Percentiles rank a stretch among this genome's conserved stretches.
phyloP scores from a whole-genome alignment of 2,113 vertebrate genomes.

The Penelope pileata region DNA sequence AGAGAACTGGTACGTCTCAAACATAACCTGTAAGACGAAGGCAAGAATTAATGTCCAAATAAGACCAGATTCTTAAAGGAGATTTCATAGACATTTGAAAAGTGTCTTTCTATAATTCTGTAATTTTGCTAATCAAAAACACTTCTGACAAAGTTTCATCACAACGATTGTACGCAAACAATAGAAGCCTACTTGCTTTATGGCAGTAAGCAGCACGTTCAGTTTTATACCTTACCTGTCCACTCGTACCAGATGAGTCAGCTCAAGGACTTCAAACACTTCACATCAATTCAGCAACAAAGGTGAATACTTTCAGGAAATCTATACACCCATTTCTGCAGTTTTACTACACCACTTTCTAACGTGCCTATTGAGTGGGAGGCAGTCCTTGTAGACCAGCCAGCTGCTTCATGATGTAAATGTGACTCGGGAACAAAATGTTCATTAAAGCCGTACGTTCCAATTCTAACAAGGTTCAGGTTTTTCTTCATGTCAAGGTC shows the following conservation, averaged over 20 bases:
- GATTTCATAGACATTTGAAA: not conserved
- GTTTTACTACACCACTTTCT: not conserved
- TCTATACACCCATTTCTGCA: not conserved
- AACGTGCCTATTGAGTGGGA: not conserved
- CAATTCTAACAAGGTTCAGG: not conserved
- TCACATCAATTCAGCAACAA: not conserved
- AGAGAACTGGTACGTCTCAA: constrained; percentile 97
- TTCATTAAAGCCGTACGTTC: not conserved
- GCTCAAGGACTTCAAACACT: not conserved
- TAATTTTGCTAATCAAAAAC: not conserved
- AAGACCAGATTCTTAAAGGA: not conserved
- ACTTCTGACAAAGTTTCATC: not conserved
- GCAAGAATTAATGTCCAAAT: constrained; percentile 25
- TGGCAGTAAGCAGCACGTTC: not conserved
- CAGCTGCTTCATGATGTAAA: not conserved
- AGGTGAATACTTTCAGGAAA: not conserved
- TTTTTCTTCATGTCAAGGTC: not conserved
- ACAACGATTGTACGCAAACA: not conserved
- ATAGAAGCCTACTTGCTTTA: not conserved
- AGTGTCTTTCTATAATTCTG: not conserved
- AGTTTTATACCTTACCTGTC: not conserved
- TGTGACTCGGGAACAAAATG: not conserved
- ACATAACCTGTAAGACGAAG: constrained; percentile 89
- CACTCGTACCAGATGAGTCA: not conserved
- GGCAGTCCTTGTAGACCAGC: not conserved